phyloP scores from a whole-genome alignment of 2,888 invertebrate species.

The Ochropleura plecta region DNA sequence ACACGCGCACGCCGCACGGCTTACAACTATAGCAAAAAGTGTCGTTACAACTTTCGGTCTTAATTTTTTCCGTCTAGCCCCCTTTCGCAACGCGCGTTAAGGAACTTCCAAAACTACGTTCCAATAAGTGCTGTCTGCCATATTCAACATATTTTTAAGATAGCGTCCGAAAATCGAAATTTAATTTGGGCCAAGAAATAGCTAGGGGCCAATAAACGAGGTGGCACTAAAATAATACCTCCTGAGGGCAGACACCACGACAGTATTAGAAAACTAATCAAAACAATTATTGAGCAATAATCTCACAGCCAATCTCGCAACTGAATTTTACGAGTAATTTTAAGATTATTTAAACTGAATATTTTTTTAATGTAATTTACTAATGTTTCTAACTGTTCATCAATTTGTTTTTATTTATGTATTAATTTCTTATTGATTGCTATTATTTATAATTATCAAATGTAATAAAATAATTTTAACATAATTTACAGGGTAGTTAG shows the following conservation, averaged over 20 bases:
- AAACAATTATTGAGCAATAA: conserved; percentile 2
- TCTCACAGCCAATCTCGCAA: not conserved
- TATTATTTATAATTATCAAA: too few relatives aligned
- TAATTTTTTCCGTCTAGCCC: too few relatives aligned
- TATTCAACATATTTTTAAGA: not conserved
- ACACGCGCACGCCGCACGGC: too few relatives aligned
- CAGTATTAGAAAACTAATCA: not conserved
- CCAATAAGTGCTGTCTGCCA: not conserved
- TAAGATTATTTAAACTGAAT: not conserved
- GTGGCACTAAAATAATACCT: not conserved
- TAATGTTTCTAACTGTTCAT: not conserved
- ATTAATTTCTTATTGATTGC: too few relatives aligned
- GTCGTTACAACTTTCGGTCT: too few relatives aligned
- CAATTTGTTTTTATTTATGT: too few relatives aligned
- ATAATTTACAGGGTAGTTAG: too few relatives aligned
- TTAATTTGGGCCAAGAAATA: not conserved
- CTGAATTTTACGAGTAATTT: not conserved
- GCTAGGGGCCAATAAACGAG: not conserved
- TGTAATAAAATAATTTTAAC: too few relatives aligned
- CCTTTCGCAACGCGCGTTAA: too few relatives aligned
- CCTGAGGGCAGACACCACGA: not conserved
- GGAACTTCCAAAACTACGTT: too few relatives aligned
- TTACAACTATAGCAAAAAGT: too few relatives aligned
- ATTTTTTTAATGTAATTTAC: not conserved
- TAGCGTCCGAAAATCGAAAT: not conserved